These are phyloP conservation scores for Lobophora halterata DNA, from an alignment of 2,888 invertebrate genomes.

Conservation along the genomic window DNA sequence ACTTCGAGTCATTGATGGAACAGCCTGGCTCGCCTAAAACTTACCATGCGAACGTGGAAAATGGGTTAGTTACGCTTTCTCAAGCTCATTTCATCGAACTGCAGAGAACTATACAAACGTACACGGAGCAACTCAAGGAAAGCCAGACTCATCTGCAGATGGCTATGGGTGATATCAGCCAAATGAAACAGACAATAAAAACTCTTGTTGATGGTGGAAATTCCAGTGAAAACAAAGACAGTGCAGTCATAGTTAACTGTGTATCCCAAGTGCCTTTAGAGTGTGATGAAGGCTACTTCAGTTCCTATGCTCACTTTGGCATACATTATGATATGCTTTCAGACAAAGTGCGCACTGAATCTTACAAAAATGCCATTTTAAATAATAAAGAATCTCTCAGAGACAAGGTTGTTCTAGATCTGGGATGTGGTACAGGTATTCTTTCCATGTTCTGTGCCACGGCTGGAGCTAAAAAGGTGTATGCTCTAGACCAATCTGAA, in stretches of 20 bases:
- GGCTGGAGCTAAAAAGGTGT: constrained; percentile 94
- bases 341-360: constrained; percentile 92
- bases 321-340: constrained; percentile 97
- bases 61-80: constrained; percentile 81
- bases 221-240: constrained; percentile 35
- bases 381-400: constrained; percentile 85
- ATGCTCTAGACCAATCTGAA: constrained; percentile 97
- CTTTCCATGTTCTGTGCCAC: constrained; percentile 98
- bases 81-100: constrained; percentile 82
- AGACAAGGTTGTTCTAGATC: constrained; percentile 93
- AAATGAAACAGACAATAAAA: constrained; percentile 82
- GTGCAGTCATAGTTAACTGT: constrained; percentile 50
- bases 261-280: constrained; percentile 76
- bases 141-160: constrained; percentile 80
- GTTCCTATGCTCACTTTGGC: constrained; percentile 93
- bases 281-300: constrained; percentile 89
- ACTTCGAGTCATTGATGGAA: constrained; percentile 78
- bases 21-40: constrained; percentile 63
- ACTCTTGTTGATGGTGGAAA: constrained; percentile 70
- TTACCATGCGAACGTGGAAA: constrained; percentile 82
- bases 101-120: constrained; percentile 79
- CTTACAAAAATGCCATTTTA: constrained; percentile 91
- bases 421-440: constrained; percentile 99
- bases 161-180: constrained; percentile 81
- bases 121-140: constrained; percentile 81